These are phyloP conservation scores for Panzeria rudis DNA, from an alignment of 2,888 invertebrate species.

Conservation along the genomic window DNA sequence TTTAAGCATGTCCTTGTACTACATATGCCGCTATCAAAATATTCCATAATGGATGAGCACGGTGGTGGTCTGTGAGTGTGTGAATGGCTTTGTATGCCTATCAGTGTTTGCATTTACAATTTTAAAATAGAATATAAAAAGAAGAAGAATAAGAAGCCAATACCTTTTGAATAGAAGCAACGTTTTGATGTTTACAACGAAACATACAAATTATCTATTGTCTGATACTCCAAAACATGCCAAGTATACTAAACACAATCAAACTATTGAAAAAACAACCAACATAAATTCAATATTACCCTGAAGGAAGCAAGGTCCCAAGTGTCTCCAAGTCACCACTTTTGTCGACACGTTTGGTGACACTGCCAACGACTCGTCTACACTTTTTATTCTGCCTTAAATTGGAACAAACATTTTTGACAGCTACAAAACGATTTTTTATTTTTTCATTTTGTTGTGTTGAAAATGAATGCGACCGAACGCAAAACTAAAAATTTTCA, in stretches of 20 bases:
- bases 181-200: conserved; percentile 54
- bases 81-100: neutral
- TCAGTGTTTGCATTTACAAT: conserved; percentile 12
- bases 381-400: too few relatives aligned
- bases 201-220: conserved; percentile 61
- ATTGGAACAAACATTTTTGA: too few relatives aligned
- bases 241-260: conserved; percentile 30
- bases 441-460: too few relatives aligned
- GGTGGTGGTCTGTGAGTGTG: too few relatives aligned
- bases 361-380: too few relatives aligned
- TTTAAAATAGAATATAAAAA: conserved; percentile 29
- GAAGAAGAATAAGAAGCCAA: conserved; percentile 23
- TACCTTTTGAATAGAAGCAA: conserved; percentile 35
- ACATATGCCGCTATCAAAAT: conserved; percentile 62
- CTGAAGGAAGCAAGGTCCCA: too few relatives aligned
- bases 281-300: neutral
- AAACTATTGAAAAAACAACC: conserved; percentile 4
- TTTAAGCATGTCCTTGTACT: conserved; percentile 72
- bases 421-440: too few relatives aligned
- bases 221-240: conserved; percentile 45
- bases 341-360: too few relatives aligned
- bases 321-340: neutral
- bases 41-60: conserved; percentile 1
- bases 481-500: too few relatives aligned
- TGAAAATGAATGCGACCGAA: too few relatives aligned